Percentiles rank a stretch among this genome's conserved stretches.
phyloP scores from a whole-genome alignment of 2,113 vertebrate genomes.

The Pardalotus punctatus region DNA sequence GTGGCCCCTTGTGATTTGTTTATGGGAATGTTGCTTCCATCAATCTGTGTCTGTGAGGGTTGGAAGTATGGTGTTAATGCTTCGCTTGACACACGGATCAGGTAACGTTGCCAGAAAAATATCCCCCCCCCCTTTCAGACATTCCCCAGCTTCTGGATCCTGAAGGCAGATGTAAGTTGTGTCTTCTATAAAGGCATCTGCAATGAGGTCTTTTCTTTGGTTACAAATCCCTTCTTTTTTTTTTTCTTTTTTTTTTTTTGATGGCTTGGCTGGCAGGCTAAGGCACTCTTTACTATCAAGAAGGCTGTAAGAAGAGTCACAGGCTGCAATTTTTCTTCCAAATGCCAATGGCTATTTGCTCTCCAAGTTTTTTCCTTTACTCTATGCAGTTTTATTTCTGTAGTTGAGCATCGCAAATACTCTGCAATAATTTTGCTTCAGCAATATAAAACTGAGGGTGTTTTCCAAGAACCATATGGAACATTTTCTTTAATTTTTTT shows the following conservation, averaged over 20 bases:
- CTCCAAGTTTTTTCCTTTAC: neutral
- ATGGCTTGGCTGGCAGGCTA: neutral
- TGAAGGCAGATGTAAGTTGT: conserved; percentile 26
- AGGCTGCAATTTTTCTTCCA: neutral
- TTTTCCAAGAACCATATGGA: neutral
- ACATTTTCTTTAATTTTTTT: neutral
- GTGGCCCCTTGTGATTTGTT: neutral
- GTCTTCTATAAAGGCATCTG: neutral
- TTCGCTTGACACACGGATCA: conserved; percentile 46
- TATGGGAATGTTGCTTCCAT: conserved; percentile 20
- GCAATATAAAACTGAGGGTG: neutral
- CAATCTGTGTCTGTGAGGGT: neutral
- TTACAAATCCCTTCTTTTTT: neutral
- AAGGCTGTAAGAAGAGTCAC: neutral
- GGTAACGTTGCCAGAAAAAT: conserved; percentile 8
- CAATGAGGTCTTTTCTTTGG: neutral
- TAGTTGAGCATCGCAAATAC: neutral
- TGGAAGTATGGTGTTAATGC: conserved; percentile 1
- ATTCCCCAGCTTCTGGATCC: conserved; percentile 49
- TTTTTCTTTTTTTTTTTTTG: neutral
- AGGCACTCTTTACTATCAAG: neutral
- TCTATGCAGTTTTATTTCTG: neutral
- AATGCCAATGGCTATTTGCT: neutral
- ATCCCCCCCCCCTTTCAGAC: neutral
- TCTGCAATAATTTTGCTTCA: neutral